Evolutionary conservation across 2,113 vertebrate genomes (phyloP).

Genomic region (Hemicordylus capensis): DNA sequence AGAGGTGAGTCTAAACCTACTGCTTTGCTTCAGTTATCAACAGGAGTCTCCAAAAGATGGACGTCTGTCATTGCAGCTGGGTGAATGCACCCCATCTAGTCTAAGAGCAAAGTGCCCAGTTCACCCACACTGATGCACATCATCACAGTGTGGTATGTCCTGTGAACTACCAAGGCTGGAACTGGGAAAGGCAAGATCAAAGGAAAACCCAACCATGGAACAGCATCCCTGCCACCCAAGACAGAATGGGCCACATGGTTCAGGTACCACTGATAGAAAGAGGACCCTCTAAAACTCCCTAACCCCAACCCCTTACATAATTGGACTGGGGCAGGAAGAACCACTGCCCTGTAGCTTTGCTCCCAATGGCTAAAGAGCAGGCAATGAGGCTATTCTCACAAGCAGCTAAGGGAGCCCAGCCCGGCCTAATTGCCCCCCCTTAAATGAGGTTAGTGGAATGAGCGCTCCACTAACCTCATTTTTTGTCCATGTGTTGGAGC

Average conservation of each 20-base stretch:
- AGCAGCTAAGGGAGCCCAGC: too few species aligned
- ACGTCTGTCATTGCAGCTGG: not conserved
- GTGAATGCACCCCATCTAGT: not conserved
- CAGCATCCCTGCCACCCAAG: not conserved
- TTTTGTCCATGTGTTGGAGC: too few species aligned
- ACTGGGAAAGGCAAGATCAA: not conserved
- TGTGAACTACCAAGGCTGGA: not conserved
- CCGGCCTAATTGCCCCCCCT: too few species aligned
- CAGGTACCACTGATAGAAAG: not conserved
- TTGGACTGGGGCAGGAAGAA: too few species aligned
- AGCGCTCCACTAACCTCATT: too few species aligned
- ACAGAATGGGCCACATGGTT: not conserved
- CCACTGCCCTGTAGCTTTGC: too few species aligned
- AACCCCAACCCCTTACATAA: too few species aligned
- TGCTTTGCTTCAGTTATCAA: not conserved
- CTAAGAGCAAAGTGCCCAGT: not conserved
- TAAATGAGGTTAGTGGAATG: too few species aligned
- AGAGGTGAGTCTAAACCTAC: too few species aligned
- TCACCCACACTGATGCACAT: not conserved
- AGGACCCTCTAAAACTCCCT: too few species aligned
- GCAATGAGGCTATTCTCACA: too few species aligned
- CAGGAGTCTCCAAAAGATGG: not conserved
- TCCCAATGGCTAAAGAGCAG: too few species aligned
- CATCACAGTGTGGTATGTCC: not conserved
- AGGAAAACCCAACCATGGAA: not conserved